phyloP scores from a whole-genome alignment of 2,113 vertebrate species.

The Progne subis region DNA sequence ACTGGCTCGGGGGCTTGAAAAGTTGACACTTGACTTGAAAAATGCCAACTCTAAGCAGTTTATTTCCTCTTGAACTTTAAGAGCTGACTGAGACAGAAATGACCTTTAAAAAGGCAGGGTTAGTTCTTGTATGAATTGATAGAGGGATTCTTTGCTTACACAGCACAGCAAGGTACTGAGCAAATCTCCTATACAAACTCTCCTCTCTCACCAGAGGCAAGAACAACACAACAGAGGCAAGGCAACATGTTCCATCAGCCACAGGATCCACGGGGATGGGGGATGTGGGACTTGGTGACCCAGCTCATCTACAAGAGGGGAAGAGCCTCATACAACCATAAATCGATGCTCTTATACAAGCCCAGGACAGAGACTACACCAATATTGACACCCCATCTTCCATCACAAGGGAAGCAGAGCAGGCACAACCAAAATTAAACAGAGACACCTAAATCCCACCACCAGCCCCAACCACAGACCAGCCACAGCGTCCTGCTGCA shows the following conservation, averaged over 20 bases:
- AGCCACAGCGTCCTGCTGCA: neutral
- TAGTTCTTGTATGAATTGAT: slow-evolving; percentile 59
- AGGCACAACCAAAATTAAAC: neutral
- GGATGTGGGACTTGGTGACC: neutral
- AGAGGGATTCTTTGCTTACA: slow-evolving; percentile 58
- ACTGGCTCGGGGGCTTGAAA: slow-evolving; percentile 46
- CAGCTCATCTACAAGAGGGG: neutral
- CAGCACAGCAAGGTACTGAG: slow-evolving; percentile 28
- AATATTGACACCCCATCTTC: neutral
- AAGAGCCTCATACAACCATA: neutral
- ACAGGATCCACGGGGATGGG: neutral
- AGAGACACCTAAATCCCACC: neutral
- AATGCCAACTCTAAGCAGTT: slow-evolving; percentile 78
- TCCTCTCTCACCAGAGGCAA: neutral
- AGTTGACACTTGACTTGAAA: slow-evolving; percentile 78
- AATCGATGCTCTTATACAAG: neutral
- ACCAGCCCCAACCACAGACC: neutral
- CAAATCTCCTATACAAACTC: slow-evolving; percentile 52
- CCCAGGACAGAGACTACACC: neutral
- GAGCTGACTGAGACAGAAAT: slow-evolving; percentile 72
- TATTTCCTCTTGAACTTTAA: slow-evolving; percentile 81
- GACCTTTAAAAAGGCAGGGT: slow-evolving; percentile 78
- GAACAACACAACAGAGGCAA: no score
- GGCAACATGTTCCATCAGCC: neutral
- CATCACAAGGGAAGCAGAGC: neutral